A percentile compares a stretch with the other conserved stretches of the same genome.
phyloP scores from a whole-genome alignment of 2,113 vertebrate genomes.

The Syngnathoides biaculeatus region DNA sequence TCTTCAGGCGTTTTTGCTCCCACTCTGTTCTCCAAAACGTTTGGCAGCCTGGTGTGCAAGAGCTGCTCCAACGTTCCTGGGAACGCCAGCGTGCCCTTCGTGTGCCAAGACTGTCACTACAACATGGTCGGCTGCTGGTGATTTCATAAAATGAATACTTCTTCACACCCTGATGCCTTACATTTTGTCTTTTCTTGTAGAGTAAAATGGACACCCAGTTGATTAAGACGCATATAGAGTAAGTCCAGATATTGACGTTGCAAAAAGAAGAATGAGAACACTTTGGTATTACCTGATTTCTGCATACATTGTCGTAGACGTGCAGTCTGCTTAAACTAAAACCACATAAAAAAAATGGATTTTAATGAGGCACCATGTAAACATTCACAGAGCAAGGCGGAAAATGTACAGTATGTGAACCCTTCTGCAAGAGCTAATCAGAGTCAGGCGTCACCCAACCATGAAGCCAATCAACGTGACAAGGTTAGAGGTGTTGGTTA shows the following conservation, averaged over 20 bases:
- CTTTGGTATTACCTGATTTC: too few relatives aligned
- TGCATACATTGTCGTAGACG: too few relatives aligned
- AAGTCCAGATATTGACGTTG: slow-evolving; percentile 57
- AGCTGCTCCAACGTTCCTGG: slow-evolving; percentile 75
- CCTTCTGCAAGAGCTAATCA: too few relatives aligned
- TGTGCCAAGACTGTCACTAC: slow-evolving; percentile 82
- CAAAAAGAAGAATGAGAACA: background rate
- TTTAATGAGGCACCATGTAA: too few relatives aligned
- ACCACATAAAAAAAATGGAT: too few relatives aligned
- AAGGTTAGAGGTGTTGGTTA: too few relatives aligned
- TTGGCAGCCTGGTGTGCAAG: slow-evolving; percentile 80
- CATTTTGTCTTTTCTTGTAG: slow-evolving; percentile 43
- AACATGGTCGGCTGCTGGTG: slow-evolving; percentile 71
- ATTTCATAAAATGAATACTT: too few relatives aligned
- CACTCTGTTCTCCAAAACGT: slow-evolving; percentile 86
- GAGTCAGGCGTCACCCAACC: too few relatives aligned
- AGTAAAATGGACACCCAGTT: slow-evolving; percentile 71
- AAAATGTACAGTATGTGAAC: too few relatives aligned
- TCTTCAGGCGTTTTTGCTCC: slow-evolving; percentile 83
- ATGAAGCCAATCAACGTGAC: too few relatives aligned
- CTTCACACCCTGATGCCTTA: background rate
- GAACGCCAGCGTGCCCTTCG: slow-evolving; percentile 70
- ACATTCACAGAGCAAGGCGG: too few relatives aligned
- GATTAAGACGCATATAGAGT: slow-evolving; percentile 82
- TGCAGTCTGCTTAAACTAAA: too few relatives aligned